Evolutionary conservation across 2,113 vertebrate species (phyloP).

Genomic region (Kryptolebias marmoratus): DNA sequence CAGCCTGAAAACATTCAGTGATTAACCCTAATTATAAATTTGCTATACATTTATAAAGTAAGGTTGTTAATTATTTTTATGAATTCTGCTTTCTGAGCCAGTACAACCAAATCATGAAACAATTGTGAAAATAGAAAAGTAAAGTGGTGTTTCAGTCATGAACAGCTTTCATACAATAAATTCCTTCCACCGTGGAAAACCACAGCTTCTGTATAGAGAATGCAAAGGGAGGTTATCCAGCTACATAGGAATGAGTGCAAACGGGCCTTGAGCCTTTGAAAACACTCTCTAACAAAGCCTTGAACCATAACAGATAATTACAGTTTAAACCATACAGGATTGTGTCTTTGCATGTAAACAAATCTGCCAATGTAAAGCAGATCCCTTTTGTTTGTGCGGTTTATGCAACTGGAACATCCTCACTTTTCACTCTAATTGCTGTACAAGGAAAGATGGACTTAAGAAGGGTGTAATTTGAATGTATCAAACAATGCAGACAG

Average conservation of each 20-base stretch:
- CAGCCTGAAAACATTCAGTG: no score
- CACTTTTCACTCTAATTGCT: constrained; percentile 17
- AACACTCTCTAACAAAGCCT: constrained; percentile 45
- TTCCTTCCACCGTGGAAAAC: constrained; percentile 2
- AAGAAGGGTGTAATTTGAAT: background rate
- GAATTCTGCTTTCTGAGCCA: no score
- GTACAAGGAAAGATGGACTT: constrained; percentile 13
- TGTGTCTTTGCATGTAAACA: constrained; percentile 36
- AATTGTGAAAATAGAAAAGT: background rate
- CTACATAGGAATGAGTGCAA: constrained; percentile 50
- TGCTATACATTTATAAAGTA: no score
- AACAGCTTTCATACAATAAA: background rate
- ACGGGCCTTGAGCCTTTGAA: constrained; percentile 36
- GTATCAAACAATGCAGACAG: constrained; percentile 5
- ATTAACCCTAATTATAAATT: no score
- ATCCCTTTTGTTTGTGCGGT: constrained; percentile 47
- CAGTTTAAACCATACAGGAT: constrained; percentile 19
- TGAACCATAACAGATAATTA: constrained; percentile 26
- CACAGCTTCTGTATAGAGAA: constrained; percentile 26
- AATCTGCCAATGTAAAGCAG: constrained; percentile 46
- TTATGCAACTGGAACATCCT: constrained; percentile 57
- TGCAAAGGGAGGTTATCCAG: constrained; percentile 9
- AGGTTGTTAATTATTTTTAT: no score
- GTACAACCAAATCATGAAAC: no score
- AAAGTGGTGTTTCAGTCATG: background rate